Conservation (phyloP, 92 coral and sea anemone species). For the Blastomussa wellsi region DNA sequence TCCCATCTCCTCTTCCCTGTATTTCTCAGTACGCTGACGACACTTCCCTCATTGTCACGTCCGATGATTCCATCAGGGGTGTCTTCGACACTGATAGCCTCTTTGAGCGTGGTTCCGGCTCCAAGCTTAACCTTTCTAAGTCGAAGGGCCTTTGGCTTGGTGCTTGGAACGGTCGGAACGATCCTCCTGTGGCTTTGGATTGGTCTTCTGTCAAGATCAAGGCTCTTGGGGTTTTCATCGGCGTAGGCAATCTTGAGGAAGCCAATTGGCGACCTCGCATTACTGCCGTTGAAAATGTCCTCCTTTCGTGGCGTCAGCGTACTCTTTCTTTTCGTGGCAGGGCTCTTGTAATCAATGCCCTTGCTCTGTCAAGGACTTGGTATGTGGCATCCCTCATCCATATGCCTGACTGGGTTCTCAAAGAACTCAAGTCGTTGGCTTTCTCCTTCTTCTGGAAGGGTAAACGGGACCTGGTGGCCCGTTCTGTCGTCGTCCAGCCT, state of each 20-base stretch:
- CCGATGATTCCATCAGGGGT: slow-evolving; percentile 36
- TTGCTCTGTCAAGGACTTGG: too few species aligned
- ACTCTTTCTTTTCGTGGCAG: too few species aligned
- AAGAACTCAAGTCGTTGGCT: too few species aligned
- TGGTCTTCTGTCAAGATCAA: slow-evolving; percentile 43
- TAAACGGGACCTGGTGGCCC: too few species aligned
- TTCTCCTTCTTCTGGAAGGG: too few species aligned
- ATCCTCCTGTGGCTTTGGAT: slow-evolving; percentile 36
- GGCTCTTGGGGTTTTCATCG: slow-evolving; percentile 40
- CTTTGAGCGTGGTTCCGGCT: slow-evolving; percentile 57
- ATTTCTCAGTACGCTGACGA: slow-evolving; percentile 69
- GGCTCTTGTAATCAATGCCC: too few species aligned
- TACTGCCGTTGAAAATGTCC: too few species aligned
- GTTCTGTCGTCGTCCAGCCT: too few species aligned
- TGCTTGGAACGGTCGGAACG: slow-evolving; percentile 33
- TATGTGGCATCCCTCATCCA: too few species aligned
- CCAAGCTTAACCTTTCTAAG: slow-evolving; percentile 44
- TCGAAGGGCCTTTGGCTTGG: slow-evolving; percentile 63
- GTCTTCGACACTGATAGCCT: slow-evolving; percentile 19
- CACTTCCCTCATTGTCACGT: slow-evolving; percentile 35
- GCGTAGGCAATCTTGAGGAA: neutral
- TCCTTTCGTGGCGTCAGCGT: too few species aligned
- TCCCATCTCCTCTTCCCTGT: neutral
- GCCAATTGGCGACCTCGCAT: slow-evolving; percentile 45
- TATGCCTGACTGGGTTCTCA: too few species aligned